Evolutionary conservation across 2,113 vertebrate species (phyloP), one percentile per base, ranked within the genome.

Genomic region (Trichechus manatus): DNA sequence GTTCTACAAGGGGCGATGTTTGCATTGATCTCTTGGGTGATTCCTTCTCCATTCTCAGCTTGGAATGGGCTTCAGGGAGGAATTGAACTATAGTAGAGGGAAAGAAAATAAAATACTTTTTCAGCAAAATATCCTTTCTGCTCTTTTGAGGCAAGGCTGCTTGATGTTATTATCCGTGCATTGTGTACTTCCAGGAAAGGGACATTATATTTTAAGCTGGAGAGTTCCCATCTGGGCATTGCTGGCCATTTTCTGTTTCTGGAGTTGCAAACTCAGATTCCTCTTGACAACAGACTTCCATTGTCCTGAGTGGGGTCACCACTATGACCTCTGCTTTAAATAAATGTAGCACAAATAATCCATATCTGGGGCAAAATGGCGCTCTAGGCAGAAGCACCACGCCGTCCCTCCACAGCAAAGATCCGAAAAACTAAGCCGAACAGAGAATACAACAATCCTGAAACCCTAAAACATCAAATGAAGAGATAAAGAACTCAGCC

Each of bases 41-140:
- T 56, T 75, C 44, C 80, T 93, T 93, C 17, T 87, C 91, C 83
- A 93, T 89, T 64, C 33, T 92, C 42, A 78, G 36, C 72, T 93
- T 95, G 13, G 59, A 96, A 96, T 94, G 80, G 31, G 75, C 79
- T 94, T 92, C 84, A 80, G 39, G 75, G 83, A 87, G 44, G 50
- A 92, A 77, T 20, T 93, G 80, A 83, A 56, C 70, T 91, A 6
- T 23, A 77, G 14, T 53, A 33, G 8, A 92, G 29, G 70, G 53
- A 80, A 92, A 84, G 29, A 75, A 96, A 91, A 87, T 78, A 68
- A 87, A 91, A 61, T 33, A 50, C 19, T 50, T 70, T 95, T 80
- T 66, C 44, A 77, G 64, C 80, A 94, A 96, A 91, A 64, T 68
- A 61, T 89, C 6, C 39, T 94, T 84, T 22, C 36, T 90, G 31